Evolutionary conservation across 2,797 vertebrate genomes (phyloP), one percentile per base, ranked within the genome.

Genomic region (Luscinia megarhynchos): DNA sequence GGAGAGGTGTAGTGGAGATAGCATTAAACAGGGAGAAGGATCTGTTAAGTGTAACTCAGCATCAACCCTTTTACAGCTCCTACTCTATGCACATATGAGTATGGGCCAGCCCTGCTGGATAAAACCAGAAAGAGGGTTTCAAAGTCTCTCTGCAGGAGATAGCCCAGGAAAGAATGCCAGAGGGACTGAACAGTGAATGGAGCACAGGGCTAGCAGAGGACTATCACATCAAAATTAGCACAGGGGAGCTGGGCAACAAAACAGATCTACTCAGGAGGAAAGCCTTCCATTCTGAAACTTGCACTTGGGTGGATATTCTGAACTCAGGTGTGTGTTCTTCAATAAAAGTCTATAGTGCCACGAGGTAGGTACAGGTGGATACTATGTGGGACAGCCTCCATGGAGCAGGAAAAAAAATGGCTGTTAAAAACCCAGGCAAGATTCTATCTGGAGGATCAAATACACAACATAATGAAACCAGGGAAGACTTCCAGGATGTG

Each of bases 11-110:
- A 46, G 76, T 91, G 89, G 85, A 94, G 86, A 82, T 6, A 94
- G 68, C 54, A 90, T 96, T 95, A 97, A 95, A 83, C 0, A 68
- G 90, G 95, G 93, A 82, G 53, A 32, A 58, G 90, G 92, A 40
- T 85, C 77, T 92, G 96, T 97, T 98, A 98, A 87, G 46, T 53
- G 84, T 92, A 73, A 86, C 84, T 79, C 94, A 98, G 98, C 98
- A 98, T 88, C 81, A 92, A 97, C 98, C 98, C 97, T 98, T 98
- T 98, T 97, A 97, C 97, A 97, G 97, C 96, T 95, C 91, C 95
- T 89, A 77, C 34, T 92, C 90, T 80, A 41, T 38, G 17, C 58
- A 72, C 67, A 59, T 2, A 1, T 1, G 5, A 46, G 27, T n/a
- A n/a, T 5, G 15, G 67, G 63, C 66, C 86, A 92, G 61, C 51